Evolutionary conservation across 2,888 invertebrate genomes (phyloP).

Genomic region (Bugulina stolonifera): DNA sequence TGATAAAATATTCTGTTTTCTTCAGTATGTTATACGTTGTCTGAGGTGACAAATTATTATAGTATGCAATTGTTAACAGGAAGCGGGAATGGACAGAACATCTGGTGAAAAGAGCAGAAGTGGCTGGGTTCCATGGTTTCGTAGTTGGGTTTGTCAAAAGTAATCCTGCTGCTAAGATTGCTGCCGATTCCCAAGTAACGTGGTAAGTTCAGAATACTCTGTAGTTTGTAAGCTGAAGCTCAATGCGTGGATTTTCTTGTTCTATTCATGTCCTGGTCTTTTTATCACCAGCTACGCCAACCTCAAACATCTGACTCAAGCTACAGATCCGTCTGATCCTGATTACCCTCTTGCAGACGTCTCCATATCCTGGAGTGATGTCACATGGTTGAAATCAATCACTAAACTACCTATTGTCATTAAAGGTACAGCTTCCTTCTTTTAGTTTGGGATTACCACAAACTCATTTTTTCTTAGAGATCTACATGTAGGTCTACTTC

Average conservation of each 20-base stretch:
- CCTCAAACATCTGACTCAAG: background rate
- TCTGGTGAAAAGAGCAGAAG: conserved; percentile 71
- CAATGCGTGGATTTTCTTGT: no score
- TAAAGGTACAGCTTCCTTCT: no score
- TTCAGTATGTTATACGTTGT: no score
- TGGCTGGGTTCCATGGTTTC: conserved; percentile 74
- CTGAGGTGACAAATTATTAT: no score
- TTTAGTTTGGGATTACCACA: no score
- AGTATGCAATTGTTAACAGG: background rate
- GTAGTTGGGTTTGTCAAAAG: conserved; percentile 85
- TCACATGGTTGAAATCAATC: conserved; percentile 71
- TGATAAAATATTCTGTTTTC: no score
- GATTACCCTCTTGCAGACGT: background rate
- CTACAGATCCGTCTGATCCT: background rate
- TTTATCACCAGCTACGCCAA: conserved; percentile 6
- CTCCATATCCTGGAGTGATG: conserved; percentile 66
- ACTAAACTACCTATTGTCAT: conserved; percentile 74
- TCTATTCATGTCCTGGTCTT: no score
- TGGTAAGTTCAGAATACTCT: conserved; percentile 69
- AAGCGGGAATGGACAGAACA: conserved; percentile 25
- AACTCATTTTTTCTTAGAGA: no score
- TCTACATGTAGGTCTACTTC: background rate
- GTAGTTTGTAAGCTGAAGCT: no score
- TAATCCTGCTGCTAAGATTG: conserved; percentile 68
- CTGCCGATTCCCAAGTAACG: conserved; percentile 78